Evolutionary conservation across 2,113 vertebrate species (phyloP), one percentile per base, ranked within the genome.

Genomic region (Nothoprocta perdicaria): DNA sequence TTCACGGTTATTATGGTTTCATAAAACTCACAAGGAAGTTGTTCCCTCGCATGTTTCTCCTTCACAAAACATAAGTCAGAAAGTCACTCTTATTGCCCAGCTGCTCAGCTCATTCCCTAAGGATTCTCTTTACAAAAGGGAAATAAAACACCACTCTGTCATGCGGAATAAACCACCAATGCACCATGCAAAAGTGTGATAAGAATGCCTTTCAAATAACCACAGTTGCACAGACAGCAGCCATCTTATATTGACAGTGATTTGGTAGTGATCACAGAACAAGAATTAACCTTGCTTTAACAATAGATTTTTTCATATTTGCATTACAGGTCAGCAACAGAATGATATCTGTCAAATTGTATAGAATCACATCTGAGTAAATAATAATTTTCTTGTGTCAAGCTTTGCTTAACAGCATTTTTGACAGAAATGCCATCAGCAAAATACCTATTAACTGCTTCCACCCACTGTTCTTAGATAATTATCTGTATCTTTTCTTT

Each of bases 331-430:
- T 95, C 91, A 95, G n/a, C 24, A 75, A 21, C 53, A 92, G 94
- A 96, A 82, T 80, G 91, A 95, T 94, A 91, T 41, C 66, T 83
- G 86, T 94, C 94, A 96, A 90, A 73, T 7, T 88, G 40, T 27
- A 78, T 92, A 55, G 22, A 57, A 68, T 92, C 95, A 96, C 45
- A 65, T 92, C 67, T 82, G 26, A 68, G 80, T 88, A 96, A 94
- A 93, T 94, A 95, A 93, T 75, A 60, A 91, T 93, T 93, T 93
- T 22, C 93, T 66, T 67, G 68, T 83, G 45, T 68, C 74, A 86
- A 48, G 13, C 61, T 88, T 88, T 67, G 13, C 78, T 92, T 88
- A 78, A 89, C 40, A 50, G 35, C 73, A 60, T 84, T 95, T 94
- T 78, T 90, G 38, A 68, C 60, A 94, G 75, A 88, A 86, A 58